These are phyloP conservation scores for Drosophila erecta DNA, from an alignment of 1,140 invertebrate species.

Conservation along the genomic window DNA sequence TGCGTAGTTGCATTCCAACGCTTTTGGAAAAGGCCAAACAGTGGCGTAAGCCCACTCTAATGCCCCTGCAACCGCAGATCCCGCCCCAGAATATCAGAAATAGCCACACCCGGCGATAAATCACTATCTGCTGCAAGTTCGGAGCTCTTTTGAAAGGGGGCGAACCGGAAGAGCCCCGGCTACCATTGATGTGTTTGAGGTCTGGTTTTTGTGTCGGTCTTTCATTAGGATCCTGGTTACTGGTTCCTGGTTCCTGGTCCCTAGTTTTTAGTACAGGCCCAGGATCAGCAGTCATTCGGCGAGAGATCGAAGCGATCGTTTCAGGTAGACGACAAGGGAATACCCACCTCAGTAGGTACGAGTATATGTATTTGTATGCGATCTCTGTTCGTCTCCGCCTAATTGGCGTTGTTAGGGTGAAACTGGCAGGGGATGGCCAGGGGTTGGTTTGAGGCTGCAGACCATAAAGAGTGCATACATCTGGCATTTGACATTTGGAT, in stretches of 20 bases:
- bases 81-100: slow-evolving; percentile 16
- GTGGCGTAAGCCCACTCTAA: neutral
- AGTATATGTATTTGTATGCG: neutral
- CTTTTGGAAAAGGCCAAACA: no score
- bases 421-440: slow-evolving; percentile 1
- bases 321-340: slow-evolving; percentile 54
- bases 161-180: slow-evolving; percentile 39
- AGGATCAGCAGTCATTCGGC: slow-evolving; percentile 64
- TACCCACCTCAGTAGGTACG: slow-evolving; percentile 17
- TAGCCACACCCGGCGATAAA: slow-evolving; percentile 47
- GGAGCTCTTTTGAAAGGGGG: slow-evolving; percentile 34
- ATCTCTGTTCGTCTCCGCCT: slow-evolving; percentile 41
- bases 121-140: slow-evolving; percentile 24
- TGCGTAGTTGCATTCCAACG: no score
- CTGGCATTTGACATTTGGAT: slow-evolving; percentile 10
- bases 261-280: slow-evolving; percentile 21
- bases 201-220: slow-evolving; percentile 68
- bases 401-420: slow-evolving; percentile 72
- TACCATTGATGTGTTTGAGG: slow-evolving; percentile 58
- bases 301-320: slow-evolving; percentile 16
- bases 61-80: slow-evolving; percentile 27
- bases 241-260: slow-evolving; percentile 11
- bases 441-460: slow-evolving; percentile 22
- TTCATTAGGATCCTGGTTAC: slow-evolving; percentile 54
- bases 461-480: slow-evolving; percentile 26